phyloP scores from a whole-genome alignment of 2,113 vertebrate species.

The Otus sunia region DNA sequence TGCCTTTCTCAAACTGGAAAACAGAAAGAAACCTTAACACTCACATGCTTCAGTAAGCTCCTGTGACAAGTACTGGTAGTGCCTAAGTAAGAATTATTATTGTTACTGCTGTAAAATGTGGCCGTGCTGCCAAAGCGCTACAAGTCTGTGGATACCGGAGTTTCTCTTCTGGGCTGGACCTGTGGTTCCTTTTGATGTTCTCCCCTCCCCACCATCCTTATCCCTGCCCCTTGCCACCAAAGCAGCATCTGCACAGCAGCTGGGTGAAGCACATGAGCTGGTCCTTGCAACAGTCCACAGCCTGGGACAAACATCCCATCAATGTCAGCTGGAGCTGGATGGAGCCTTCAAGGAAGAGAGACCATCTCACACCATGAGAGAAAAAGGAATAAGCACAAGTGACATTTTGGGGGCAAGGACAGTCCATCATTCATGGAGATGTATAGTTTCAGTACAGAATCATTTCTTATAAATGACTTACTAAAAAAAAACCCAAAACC shows the following conservation, averaged over 20 bases:
- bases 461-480: constrained; percentile 3
- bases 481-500: background rate
- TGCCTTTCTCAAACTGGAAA: background rate
- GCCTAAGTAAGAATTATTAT: background rate
- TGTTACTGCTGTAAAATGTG: background rate
- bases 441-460: background rate
- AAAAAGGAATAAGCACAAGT: background rate
- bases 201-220: background rate
- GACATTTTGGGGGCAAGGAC: background rate
- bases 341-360: background rate
- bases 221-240: background rate
- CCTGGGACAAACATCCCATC: background rate
- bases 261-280: background rate
- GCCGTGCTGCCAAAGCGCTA: background rate
- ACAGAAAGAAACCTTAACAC: background rate
- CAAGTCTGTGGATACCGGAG: background rate
- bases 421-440: background rate
- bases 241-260: background rate
- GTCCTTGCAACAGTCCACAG: background rate
- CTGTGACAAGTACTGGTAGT: background rate
- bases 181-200: background rate
- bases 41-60: background rate
- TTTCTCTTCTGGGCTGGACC: background rate
- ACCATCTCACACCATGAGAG: background rate
- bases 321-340: background rate